Base-by-base conservation (phyloP, 2,113 vertebrate species). In the Panthera tigris region DNA sequence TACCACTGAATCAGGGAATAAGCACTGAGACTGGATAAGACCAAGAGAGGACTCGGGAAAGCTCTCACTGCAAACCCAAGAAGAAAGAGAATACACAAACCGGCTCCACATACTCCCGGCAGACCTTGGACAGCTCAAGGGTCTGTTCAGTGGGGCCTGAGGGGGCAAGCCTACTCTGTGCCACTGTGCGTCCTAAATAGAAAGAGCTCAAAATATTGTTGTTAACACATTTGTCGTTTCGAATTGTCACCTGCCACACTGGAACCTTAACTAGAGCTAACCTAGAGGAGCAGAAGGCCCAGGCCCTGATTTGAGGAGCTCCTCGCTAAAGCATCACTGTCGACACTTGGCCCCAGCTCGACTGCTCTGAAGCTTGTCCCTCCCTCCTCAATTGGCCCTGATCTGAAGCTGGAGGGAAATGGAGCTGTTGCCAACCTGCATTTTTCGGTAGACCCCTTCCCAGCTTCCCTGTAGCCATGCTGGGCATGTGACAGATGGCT, bases 401-500 rank as follows among this genome's bases (percentile, higher is more conserved):
- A 21, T 71, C 52, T 45, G 50, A 90, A 94, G 71, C 84, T 19
- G n/a, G 45, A n/a, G 63, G 74, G 86, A 83, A 83, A 50, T 29
- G 23, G 94, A 92, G 80, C 73, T 92, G 11, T 50, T 66, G 27
- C 71, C 81, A 52, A 33, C 10, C 50, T 52, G 52, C 80, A 78
- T 76, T 92, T 88, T 61, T 68, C 73, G 45, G 69, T 65, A 52
- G 66, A 73, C 27, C 78, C 89, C 88, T 94, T 84, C 71, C 10
- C 71, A 45, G 68, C 63, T 31, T 95, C 78, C 29, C 63, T 69
- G 45, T 73, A 88, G 66, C 90, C 25, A 23, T 29, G 21, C 81
- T 48, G 82, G 91, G 84, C 80, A 57, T 19, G 2, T 95, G 95
- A 80, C 92, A 96, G 95, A 92, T 96, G 96, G 97, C 65, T n/a